phyloP scores from a whole-genome alignment of 2,888 invertebrate genomes.

The Eugnorisma glareosa region DNA sequence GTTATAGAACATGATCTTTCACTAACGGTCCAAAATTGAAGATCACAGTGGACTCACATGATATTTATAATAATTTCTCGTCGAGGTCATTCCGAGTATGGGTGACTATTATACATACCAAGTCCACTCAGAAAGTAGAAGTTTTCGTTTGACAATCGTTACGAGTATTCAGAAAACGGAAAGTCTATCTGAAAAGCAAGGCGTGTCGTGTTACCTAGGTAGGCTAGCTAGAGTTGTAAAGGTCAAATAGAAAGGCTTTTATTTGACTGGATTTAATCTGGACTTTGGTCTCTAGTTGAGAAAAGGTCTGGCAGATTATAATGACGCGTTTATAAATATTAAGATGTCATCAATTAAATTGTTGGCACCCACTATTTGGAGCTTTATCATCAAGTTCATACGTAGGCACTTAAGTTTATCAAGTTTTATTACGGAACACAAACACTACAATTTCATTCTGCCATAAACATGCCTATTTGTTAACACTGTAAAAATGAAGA shows the following conservation, averaged over 20 bases:
- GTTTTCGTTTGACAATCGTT: background rate
- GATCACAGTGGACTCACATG: background rate
- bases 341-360: background rate
- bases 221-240: background rate
- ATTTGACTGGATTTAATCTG: background rate
- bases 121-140: background rate
- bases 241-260: background rate
- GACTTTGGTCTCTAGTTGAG: background rate
- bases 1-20: background rate
- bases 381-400: background rate
- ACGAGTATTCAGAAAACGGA: background rate
- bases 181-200: background rate
- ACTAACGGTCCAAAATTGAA: background rate
- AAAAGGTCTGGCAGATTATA: background rate
- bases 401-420: background rate
- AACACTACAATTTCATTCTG: slow-evolving; percentile 3
- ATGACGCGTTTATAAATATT: background rate
- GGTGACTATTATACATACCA: background rate
- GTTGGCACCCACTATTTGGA: background rate
- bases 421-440: background rate
- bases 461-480: slow-evolving; percentile 5
- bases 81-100: background rate
- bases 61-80: no score
- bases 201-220: background rate
- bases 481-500: slow-evolving; percentile 26